Evolutionary conservation across 1,140 invertebrate species (phyloP).

Genomic region (Adoxophyes honmai): DNA sequence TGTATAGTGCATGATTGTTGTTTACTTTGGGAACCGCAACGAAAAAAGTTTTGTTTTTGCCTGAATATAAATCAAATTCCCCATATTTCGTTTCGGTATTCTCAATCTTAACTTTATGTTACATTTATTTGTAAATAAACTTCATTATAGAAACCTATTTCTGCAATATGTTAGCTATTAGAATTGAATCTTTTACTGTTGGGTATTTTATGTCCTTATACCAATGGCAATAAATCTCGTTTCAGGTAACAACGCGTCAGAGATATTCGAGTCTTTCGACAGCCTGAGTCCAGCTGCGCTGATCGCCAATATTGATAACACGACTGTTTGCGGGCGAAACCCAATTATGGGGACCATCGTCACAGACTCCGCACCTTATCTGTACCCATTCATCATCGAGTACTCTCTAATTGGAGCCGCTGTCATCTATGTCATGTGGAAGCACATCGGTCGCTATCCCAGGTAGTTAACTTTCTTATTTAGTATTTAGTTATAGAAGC

Average conservation of each 20-base stretch:
- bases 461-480: slow-evolving; percentile 64
- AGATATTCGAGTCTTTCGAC: slow-evolving; percentile 79
- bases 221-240: slow-evolving; percentile 26
- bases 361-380: slow-evolving; percentile 92
- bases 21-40: slow-evolving; percentile 17
- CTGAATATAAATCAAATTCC: neutral
- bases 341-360: slow-evolving; percentile 97
- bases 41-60: neutral
- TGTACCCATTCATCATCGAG: slow-evolving; percentile 98
- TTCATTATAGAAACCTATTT: neutral
- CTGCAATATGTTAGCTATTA: neutral
- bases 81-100: neutral
- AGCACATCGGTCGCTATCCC: slow-evolving; percentile 92
- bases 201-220: slow-evolving; percentile 14
- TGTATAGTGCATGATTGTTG: slow-evolving; percentile 18
- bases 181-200: slow-evolving; percentile 6
- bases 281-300: slow-evolving; percentile 80
- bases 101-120: neutral
- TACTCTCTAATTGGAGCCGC: slow-evolving; percentile 98
- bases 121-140: neutral
- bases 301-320: slow-evolving; percentile 77
- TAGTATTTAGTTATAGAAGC: neutral
- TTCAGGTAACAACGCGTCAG: slow-evolving; percentile 74
- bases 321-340: slow-evolving; percentile 84
- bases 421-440: slow-evolving; percentile 98